These are phyloP conservation scores for Notolabrus celidotus DNA, from an alignment of 2,797 vertebrate species.

Conservation along the genomic window DNA sequence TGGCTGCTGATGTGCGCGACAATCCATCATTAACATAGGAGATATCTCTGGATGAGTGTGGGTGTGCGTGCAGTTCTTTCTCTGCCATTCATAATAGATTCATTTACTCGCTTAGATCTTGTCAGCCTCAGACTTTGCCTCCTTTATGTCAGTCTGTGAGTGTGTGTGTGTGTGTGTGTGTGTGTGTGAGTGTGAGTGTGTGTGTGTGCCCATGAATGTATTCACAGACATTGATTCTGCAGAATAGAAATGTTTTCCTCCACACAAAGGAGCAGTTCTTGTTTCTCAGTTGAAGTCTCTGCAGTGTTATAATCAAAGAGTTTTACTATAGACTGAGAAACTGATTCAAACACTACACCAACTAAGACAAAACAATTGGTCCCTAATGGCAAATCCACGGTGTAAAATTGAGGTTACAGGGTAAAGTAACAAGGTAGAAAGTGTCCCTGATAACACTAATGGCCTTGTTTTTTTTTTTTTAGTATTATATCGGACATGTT, in stretches of 20 bases:
- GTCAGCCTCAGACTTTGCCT: conserved; percentile 52
- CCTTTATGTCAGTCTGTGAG: conserved; percentile 38
- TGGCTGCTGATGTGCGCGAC: conserved; percentile 36
- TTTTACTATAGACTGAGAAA: conserved; percentile 22
- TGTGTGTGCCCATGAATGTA: conserved; percentile 23
- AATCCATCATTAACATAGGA: conserved; percentile 40
- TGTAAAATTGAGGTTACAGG: not conserved
- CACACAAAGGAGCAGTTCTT: conserved; percentile 45
- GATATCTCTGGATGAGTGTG: conserved; percentile 24
- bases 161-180: conserved; percentile 6
- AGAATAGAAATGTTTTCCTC: conserved; percentile 50
- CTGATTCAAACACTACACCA: conserved; percentile 29
- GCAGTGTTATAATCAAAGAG: conserved; percentile 28
- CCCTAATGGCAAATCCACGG: conserved; percentile 1
- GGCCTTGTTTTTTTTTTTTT: no score
- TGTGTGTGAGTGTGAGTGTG: conserved; percentile 26
- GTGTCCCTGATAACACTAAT: not conserved
- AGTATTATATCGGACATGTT: no score
- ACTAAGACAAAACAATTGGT: not conserved
- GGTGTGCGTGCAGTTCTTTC: conserved; percentile 35
- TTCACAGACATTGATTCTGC: conserved; percentile 45
- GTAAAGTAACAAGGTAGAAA: not conserved
- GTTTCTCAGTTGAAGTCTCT: conserved; percentile 15
- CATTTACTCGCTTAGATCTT: conserved; percentile 67
- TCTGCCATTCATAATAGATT: conserved; percentile 68